Base-by-base conservation (phyloP, 2,888 invertebrate species). In the Chirona hameri region DNA sequence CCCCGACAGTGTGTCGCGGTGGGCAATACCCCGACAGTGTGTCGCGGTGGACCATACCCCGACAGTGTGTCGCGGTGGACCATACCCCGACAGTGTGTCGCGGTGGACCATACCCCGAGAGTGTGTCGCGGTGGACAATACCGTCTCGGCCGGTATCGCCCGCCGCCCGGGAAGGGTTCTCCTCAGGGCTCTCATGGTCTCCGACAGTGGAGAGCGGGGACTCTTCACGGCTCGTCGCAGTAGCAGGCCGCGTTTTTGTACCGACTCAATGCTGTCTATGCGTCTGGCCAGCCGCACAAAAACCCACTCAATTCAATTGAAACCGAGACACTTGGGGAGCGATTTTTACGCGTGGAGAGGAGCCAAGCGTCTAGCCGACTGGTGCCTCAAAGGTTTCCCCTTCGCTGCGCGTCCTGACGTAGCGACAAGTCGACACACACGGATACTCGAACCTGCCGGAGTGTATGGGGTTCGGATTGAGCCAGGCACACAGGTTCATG, bases 281-380 rank as follows among this genome's bases (percentile, higher is more conserved):
- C 18, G 57, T 4, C 57, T 9, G 3, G 57, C 57, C 57, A 57
- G 57, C 14, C 57, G 14, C 57, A 57, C 57, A 57, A 57, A 57
- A 57, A 57, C 57, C 57, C 57, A 57, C 57, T 57, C 57, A 57
- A 57, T 57, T 57, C 57, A 57, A 57, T 57, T 57, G 57, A 57
- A 57, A 57, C 57, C 21, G 57, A 21, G 57, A 57, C 57, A 57
- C 57, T 57, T 18, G 57, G 14, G 4, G 57, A 12, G 18, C 57
- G 57, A 57, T 57, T 57, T 57, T 57, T 57, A 12, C 57, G 21
- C 57, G 18, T 57, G 18, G 57, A 57, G 57, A 57, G 57, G 57
- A 18, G 57, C 57, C 18, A 9, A 57, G 18, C 14, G 18, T 9
- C 21, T 9, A 18, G 3, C 14, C 3, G 57, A 18, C 10, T 18